A percentile compares a stretch with the other conserved stretches of the same genome.
phyloP scores from a whole-genome alignment of 2,113 vertebrate species.

The Strix aluco region DNA sequence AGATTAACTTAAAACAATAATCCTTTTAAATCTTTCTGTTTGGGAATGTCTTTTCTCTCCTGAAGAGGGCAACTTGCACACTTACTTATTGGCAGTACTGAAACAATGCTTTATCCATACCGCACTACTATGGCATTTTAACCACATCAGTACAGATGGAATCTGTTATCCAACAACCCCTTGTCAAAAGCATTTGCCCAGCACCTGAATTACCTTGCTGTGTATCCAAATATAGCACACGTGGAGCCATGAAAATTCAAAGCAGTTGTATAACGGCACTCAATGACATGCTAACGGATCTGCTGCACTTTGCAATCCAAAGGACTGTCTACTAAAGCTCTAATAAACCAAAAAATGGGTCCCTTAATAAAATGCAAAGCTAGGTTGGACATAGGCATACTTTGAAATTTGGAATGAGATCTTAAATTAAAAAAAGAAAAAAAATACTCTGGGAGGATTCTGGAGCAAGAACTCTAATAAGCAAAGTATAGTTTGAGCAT shows the following conservation, averaged over 20 bases:
- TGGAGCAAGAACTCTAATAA: background rate
- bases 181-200: background rate
- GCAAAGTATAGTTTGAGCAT: background rate
- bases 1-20: background rate
- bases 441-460: background rate
- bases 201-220: background rate
- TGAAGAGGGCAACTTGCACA: background rate
- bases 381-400: background rate
- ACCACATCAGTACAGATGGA: background rate
- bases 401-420: background rate
- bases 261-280: background rate
- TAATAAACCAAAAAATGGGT: background rate
- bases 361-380: background rate
- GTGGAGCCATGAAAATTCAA: background rate
- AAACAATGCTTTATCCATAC: accelerated
- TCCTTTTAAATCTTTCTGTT: background rate
- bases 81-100: background rate
- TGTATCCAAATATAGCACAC: background rate
- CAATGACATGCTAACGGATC: background rate
- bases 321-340: background rate
- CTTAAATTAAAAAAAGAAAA: background rate
- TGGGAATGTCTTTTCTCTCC: background rate
- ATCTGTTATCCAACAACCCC: background rate
- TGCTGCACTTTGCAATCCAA: background rate
- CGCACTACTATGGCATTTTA: background rate